Base-by-base conservation (phyloP, 2,888 invertebrate genomes). In the Chaetoderma sp. region DNA sequence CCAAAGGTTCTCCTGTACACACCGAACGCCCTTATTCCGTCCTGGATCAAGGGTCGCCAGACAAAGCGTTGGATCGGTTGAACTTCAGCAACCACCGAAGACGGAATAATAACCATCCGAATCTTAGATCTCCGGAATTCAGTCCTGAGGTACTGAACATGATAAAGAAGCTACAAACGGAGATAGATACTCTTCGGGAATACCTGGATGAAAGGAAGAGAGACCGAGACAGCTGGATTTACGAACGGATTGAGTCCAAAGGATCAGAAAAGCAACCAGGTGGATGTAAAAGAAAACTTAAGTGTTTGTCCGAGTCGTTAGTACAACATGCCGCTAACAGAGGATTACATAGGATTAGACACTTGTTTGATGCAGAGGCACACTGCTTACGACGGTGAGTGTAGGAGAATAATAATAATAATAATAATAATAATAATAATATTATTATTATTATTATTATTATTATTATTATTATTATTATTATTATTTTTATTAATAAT, bases 211-310 rank as follows among this genome's bases (percentile, higher is more conserved):
- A 52, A 28, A 16, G 52, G 13, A 52, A 52, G 21, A 28, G 52
- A 18, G 32, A 28, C 30, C 13, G 52, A 52, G 52, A 52, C 28
- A 52, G 52, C 32, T 28, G 52, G 32, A 52, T 52, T 52, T 52
- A 52, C 52, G 52, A 52, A 52, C 28, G 52, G 18, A 52, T 52
- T 32, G 52, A 52, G 21, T 32, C 52, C 16, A 52, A 52, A 52
- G 32, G 4, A 10, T 28, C 18, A 18, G 32, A 28, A 13, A 28
- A 33, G 32, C 28, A 28, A 4, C 32, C 18, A 13, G 32, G 32
- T 32, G n/a, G 13, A n/a, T 30, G 32, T 1, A 28, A 30, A 16
- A 33, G 52, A 32, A n/a, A n/a, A n/a, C n/a, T n/a, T n/a, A n/a
- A n/a, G n/a, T n/a, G n/a, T n/a, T n/a, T n/a, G n/a, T n/a, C n/a